Conservation (phyloP, 2,113 vertebrate genomes). For the Peromyscus maniculatus region DNA sequence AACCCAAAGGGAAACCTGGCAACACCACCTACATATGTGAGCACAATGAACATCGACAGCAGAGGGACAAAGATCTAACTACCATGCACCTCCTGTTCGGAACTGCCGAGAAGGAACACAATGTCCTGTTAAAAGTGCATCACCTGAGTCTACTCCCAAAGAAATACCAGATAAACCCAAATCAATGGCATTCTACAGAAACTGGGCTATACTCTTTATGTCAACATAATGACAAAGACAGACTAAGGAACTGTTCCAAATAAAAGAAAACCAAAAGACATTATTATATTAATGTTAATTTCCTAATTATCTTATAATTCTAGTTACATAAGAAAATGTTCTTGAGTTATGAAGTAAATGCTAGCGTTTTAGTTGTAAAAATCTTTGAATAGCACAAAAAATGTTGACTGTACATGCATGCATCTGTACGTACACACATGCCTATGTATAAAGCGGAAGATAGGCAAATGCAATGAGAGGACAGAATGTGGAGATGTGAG, state of each 20-base stretch:
- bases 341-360: conserved; percentile 58
- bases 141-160: conserved; percentile 44
- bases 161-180: conserved; percentile 58
- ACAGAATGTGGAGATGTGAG: conserved; percentile 3
- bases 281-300: conserved; percentile 22
- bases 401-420: neutral
- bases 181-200: conserved; percentile 49
- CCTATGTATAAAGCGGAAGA: neutral
- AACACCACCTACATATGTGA: neutral
- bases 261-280: conserved; percentile 58
- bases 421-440: neutral
- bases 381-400: conserved; percentile 41
- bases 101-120: conserved; percentile 29
- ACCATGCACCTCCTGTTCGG: conserved; percentile 22
- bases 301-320: conserved; percentile 51
- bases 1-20: neutral
- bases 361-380: conserved; percentile 25
- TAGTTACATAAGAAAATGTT: conserved; percentile 56
- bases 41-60: conserved; percentile 44
- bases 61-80: conserved; percentile 57
- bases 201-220: neutral
- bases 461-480: conserved; percentile 39
- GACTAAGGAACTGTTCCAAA: conserved; percentile 49
- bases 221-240: conserved; percentile 47
- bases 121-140: conserved; percentile 49